These are phyloP conservation scores for Philereme transversata DNA, from an alignment of 2,888 invertebrate genomes.

Conservation along the genomic window DNA sequence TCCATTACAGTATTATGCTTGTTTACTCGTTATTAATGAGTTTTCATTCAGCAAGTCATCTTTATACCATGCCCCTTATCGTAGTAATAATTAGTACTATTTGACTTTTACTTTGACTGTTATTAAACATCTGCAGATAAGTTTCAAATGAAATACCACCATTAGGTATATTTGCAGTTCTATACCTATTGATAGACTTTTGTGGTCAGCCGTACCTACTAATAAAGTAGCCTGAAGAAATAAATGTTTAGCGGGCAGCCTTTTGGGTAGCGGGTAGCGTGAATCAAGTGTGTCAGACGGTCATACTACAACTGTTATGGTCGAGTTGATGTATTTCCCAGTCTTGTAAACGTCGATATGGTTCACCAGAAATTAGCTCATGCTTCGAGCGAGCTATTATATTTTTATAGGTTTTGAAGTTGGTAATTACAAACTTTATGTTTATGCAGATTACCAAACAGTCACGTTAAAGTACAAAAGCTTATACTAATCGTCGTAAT, in stretches of 20 bases:
- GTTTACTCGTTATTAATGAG: too few species aligned
- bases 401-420: slow-evolving; percentile 22
- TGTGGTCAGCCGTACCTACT: slow-evolving; percentile 31
- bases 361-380: slow-evolving; percentile 21
- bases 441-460: slow-evolving; percentile 17
- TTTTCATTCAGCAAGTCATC: too few species aligned
- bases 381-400: slow-evolving; percentile 6
- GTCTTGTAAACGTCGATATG: slow-evolving; percentile 28
- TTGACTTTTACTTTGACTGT: too few species aligned
- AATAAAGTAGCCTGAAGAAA: slow-evolving; percentile 27
- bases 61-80: too few species aligned
- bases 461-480: slow-evolving; percentile 1
- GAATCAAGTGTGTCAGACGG: slow-evolving; percentile 31
- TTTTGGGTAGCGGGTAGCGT: slow-evolving; percentile 27
- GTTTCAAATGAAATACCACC: too few species aligned
- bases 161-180: too few species aligned
- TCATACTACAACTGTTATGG: slow-evolving; percentile 27
- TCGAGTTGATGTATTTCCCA: slow-evolving; percentile 34
- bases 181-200: slow-evolving; percentile 1
- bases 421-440: slow-evolving; percentile 24
- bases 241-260: slow-evolving; percentile 33
- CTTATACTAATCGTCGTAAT: background rate
- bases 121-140: background rate
- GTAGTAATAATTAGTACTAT: too few species aligned
- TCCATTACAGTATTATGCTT: too few species aligned